A percentile compares a stretch with the other conserved stretches of the same genome.
Evolutionary conservation across 2,888 invertebrate species (phyloP).

Genomic region (Bedellia somnulentella): DNA sequence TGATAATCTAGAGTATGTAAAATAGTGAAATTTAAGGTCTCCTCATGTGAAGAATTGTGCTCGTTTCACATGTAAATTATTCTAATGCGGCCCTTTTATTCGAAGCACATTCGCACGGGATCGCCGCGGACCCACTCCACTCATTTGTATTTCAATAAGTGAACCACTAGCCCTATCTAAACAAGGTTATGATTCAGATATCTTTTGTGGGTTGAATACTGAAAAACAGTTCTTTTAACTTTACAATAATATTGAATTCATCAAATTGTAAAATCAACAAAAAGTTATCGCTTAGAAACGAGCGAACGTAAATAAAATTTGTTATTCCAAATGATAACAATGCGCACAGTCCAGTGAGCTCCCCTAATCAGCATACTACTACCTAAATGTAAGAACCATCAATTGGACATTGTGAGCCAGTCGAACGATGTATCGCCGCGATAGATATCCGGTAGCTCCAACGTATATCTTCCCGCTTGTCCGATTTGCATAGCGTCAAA

Average conservation of each 20-base stretch:
- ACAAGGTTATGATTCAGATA: constrained; percentile 36
- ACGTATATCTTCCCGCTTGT: constrained; percentile 35
- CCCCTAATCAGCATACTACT: constrained; percentile 6
- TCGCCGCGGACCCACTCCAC: constrained; percentile 32
- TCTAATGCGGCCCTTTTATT: constrained; percentile 59
- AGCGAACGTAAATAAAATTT: constrained; percentile 26
- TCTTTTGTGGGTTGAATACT: constrained; percentile 15
- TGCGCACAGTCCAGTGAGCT: constrained; percentile 16
- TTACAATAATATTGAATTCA: constrained; percentile 48
- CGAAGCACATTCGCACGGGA: constrained; percentile 27
- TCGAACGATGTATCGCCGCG: constrained; percentile 24
- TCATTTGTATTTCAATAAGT: constrained; percentile 59
- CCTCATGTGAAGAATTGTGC: constrained; percentile 60
- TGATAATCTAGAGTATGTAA: constrained; percentile 60
- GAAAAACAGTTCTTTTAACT: constrained; percentile 29
- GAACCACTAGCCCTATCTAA: constrained; percentile 54
- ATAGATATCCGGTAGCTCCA: constrained; percentile 24
- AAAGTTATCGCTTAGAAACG: constrained; percentile 27
- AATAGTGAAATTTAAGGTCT: constrained; percentile 61
- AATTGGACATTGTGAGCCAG: constrained; percentile 35
- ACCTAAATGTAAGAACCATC: no score
- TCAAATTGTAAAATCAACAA: constrained; percentile 30
- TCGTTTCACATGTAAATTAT: constrained; percentile 53
- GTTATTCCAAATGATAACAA: constrained; percentile 21
- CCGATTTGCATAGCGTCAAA: constrained; percentile 55